Base-by-base conservation (phyloP, 2,888 invertebrate genomes). In the Villa cingulata region DNA sequence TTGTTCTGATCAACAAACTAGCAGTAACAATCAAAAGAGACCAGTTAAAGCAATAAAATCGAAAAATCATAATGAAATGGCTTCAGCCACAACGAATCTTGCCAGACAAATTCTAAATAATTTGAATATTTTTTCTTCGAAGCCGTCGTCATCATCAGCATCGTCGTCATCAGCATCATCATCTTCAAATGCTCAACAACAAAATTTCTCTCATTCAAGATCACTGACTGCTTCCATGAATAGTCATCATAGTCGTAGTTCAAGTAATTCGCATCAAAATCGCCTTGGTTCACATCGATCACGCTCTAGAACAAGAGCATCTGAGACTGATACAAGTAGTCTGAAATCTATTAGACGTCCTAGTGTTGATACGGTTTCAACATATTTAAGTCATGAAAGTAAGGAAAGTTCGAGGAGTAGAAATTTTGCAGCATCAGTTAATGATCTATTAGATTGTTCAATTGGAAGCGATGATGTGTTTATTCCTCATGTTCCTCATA, bases 311-410 rank as follows among this genome's bases (percentile, higher is more conserved):
- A 67, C 70, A 47, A 63, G 70, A n/a, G 59, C 61, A 20, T 68
- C 68, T 5, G 81, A 80, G 18, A 66, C 68, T 6, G 68, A 68
- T 42, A 65, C 65, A 48, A 80, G 80, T 59, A 83, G 85, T 62
- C 80, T 83, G 43, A 81, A 83, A 58, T 84, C 83, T 45, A 82
- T 81, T 40, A 73, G 88, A 15, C 72, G 88, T 18, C 88, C 87
- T 48, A 87, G 87, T 63, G 81, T 88, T 38, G 89, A 89, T 65
- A 89, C 89, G 14, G 86, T 89, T 29, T 88, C 88, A 49, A 89
- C 89, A 1, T 89, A 89, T 73, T 75, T 89, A 57, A 88, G 88
- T 63, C 87, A 83, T 55, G 87, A 86, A 67, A 86, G 85, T 71
- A 80, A 82, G 63, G 81, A 80, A 53, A 80, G 81, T 59, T 51